Percentiles rank a stretch among this genome's conserved stretches.
These are phyloP conservation scores for Acrobasis suavella DNA, from an alignment of 2,888 invertebrate genomes.

Conservation along the genomic window DNA sequence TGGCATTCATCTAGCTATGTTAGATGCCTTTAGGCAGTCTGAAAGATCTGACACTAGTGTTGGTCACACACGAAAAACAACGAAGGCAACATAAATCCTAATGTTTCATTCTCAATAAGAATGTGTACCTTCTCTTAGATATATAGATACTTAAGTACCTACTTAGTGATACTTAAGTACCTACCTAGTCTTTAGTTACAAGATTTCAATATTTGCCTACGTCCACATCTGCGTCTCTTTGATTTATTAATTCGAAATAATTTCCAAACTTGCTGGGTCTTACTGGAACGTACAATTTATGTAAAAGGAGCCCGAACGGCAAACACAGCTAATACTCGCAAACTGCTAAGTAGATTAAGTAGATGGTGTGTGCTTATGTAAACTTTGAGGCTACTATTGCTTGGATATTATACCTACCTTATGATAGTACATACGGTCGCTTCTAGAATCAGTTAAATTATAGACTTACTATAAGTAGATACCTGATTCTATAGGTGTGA, in stretches of 20 bases:
- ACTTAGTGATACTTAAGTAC: too few species aligned
- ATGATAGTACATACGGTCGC: not conserved
- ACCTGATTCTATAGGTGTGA: too few species aligned
- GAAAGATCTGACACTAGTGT: too few species aligned
- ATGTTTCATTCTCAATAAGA: too few species aligned
- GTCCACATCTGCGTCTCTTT: not conserved
- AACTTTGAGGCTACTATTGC: constrained; percentile 22
- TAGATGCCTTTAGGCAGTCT: too few species aligned
- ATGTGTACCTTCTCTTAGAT: too few species aligned
- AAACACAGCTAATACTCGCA: constrained; percentile 61
- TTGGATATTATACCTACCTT: not conserved
- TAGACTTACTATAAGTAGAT: too few species aligned
- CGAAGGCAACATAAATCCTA: too few species aligned
- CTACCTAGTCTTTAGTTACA: not conserved
- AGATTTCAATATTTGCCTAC: not conserved
- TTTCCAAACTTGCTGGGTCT: constrained; percentile 40
- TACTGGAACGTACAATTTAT: constrained; percentile 69
- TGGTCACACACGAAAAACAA: too few species aligned
- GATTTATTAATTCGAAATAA: constrained; percentile 36
- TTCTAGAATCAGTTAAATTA: too few species aligned
- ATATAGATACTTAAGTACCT: too few species aligned
- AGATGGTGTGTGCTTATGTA: constrained; percentile 31
- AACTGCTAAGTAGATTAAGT: constrained; percentile 70
- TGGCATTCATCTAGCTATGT: too few species aligned
- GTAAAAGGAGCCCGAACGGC: constrained; percentile 64